phyloP scores from a whole-genome alignment of 2,797 vertebrate genomes.

The Notolepis coatsorum region DNA sequence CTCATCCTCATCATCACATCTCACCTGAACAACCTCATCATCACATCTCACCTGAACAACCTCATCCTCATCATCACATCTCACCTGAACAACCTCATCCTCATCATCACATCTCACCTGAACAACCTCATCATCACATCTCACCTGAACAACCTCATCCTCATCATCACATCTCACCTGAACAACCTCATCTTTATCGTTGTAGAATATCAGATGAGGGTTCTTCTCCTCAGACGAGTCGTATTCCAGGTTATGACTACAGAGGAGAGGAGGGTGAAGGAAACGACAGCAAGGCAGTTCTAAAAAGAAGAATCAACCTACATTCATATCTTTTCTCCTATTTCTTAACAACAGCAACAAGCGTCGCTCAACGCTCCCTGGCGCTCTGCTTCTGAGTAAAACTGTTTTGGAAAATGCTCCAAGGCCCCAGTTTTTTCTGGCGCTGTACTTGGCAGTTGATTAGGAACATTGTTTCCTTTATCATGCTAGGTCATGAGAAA shows the following conservation, averaged over 20 bases:
- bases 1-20: constrained; percentile 10
- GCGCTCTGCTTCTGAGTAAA: neutral
- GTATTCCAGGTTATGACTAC: constrained; percentile 86
- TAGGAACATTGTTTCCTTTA: constrained; percentile 27
- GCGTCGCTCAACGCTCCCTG: constrained; percentile 14
- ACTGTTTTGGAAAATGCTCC: constrained; percentile 20
- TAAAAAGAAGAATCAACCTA: constrained; percentile 3
- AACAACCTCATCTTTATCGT: constrained; percentile 80
- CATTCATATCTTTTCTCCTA: constrained; percentile 19
- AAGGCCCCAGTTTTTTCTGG: constrained; percentile 22
- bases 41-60: too few relatives aligned
- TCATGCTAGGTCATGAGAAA: constrained; percentile 50
- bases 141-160: constrained; percentile 82
- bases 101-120: too few relatives aligned
- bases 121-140: constrained; percentile 10
- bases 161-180: constrained; percentile 73
- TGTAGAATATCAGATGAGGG: constrained; percentile 83
- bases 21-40: constrained; percentile 84
- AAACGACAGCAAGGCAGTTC: constrained; percentile 47
- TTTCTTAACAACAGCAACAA: constrained; percentile 30
- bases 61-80: constrained; percentile 10
- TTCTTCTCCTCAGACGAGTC: constrained; percentile 82
- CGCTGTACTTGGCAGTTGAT: constrained; percentile 26
- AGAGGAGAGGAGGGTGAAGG: too few relatives aligned
- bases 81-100: constrained; percentile 84